phyloP scores from a whole-genome alignment of 2,797 vertebrate species.

The Periparus ater region DNA sequence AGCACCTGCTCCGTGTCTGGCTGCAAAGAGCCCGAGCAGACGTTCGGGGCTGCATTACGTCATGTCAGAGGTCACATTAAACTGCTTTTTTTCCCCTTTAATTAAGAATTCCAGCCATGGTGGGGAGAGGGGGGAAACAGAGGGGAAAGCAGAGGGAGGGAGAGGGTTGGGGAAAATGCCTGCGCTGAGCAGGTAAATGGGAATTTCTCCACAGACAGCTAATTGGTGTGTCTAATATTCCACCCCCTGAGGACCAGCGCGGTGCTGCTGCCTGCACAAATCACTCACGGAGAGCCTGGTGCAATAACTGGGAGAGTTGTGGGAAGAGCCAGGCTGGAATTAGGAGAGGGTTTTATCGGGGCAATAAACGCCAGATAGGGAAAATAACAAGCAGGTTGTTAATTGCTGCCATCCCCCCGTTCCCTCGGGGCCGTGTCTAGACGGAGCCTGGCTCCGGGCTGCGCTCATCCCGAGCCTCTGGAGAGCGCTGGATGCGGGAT shows the following conservation, averaged over 20 bases:
- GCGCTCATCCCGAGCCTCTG: rapidly evolving
- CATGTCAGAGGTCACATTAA: conserved; percentile 56
- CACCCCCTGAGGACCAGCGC: conserved; percentile 31
- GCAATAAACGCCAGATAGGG: background rate
- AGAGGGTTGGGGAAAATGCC: background rate
- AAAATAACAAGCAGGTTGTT: conserved; percentile 25
- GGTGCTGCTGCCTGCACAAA: conserved; percentile 52
- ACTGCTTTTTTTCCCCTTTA: background rate
- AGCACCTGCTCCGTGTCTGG: conserved; percentile 34
- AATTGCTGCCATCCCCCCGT: background rate
- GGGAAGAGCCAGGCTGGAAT: background rate
- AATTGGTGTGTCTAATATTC: conserved; percentile 63
- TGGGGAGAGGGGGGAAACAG: too few relatives aligned
- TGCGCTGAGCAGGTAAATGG: conserved; percentile 32
- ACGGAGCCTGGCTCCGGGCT: background rate
- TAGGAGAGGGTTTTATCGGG: conserved; percentile 12
- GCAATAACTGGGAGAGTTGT: background rate
- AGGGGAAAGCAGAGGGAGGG: background rate
- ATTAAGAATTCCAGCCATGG: conserved; percentile 3
- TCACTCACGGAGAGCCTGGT: background rate
- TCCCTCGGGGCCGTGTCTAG: conserved; percentile 16
- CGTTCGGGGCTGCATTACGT: conserved; percentile 9
- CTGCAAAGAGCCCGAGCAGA: conserved; percentile 16
- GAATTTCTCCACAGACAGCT: conserved; percentile 48
- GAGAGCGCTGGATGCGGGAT: background rate